Evolutionary conservation across 1,140 invertebrate species (phyloP).

Genomic region (Meloidogyne floridensis): DNA sequence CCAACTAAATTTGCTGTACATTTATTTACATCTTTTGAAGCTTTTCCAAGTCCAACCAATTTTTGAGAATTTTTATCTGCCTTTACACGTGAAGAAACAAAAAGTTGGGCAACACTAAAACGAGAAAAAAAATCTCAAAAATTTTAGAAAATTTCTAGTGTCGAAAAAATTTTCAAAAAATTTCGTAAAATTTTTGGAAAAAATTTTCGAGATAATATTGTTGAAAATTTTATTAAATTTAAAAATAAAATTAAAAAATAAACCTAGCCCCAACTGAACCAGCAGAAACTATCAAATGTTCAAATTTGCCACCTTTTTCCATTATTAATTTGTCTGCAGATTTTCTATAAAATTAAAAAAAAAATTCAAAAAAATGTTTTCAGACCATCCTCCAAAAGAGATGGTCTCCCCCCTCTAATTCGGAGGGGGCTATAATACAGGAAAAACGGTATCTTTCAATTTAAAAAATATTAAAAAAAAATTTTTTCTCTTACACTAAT

Average conservation of each 20-base stretch:
- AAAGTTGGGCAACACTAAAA: constrained; percentile 82
- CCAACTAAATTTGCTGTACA: constrained; percentile 89
- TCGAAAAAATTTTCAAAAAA: neutral
- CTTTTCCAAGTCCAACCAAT: constrained; percentile 77
- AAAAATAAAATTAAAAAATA: neutral
- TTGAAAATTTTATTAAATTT: neutral
- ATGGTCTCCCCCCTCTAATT: no score
- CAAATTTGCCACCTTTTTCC: constrained; percentile 74
- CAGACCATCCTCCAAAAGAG: no score
- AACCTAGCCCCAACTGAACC: constrained; percentile 90
- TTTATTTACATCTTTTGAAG: constrained; percentile 83
- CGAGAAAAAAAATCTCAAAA: neutral
- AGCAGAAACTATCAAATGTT: constrained; percentile 89
- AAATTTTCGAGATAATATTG: no score
- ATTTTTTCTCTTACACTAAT: constrained; percentile 40
- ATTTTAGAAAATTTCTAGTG: neutral
- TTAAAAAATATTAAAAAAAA: neutral
- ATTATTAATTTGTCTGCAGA: constrained; percentile 50
- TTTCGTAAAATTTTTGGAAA: neutral
- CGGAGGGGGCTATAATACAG: no score
- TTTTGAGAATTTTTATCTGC: constrained; percentile 81
- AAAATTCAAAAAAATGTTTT: neutral
- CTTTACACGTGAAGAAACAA: constrained; percentile 89
- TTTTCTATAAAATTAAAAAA: constrained; percentile 72
- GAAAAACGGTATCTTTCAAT: neutral